A percentile compares a stretch with the other conserved stretches of the same genome.
These are phyloP conservation scores for Buphagus erythrorhynchus DNA, from an alignment of 2,797 vertebrate species.

Conservation along the genomic window DNA sequence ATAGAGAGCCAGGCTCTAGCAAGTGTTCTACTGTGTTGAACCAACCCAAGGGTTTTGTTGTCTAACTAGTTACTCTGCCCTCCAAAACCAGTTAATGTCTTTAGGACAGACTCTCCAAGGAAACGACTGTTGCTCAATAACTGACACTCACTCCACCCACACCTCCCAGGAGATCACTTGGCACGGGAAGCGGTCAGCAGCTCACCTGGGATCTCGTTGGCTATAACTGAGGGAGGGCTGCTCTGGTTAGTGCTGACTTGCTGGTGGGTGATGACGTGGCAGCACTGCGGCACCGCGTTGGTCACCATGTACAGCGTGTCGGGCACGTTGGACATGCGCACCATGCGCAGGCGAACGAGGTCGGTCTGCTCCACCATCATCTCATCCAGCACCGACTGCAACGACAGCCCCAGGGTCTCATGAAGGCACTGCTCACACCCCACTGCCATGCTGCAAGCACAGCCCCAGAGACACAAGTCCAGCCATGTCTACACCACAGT, in stretches of 20 bases:
- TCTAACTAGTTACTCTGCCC: background rate
- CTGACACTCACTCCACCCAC: background rate
- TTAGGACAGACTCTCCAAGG: fast-evolving
- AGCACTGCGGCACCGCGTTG: slow-evolving; percentile 95
- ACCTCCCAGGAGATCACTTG: fast-evolving
- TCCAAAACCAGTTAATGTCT: background rate
- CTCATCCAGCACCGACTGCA: slow-evolving; percentile 93
- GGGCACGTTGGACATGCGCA: slow-evolving; percentile 98
- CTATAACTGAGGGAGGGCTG: slow-evolving; percentile 93
- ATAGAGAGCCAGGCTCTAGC: background rate
- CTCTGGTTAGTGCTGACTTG: slow-evolving; percentile 87
- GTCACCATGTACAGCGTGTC: slow-evolving; percentile 99
- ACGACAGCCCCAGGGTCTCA: background rate
- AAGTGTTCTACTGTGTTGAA: background rate
- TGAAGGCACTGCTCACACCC: background rate
- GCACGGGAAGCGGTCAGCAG: fast-evolving
- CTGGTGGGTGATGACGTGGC: slow-evolving; percentile 96
- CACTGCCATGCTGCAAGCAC: background rate
- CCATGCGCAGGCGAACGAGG: slow-evolving; percentile 93
- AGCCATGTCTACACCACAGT: fast-evolving
- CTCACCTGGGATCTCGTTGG: slow-evolving; percentile 97
- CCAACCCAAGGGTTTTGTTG: background rate
- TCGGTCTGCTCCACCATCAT: slow-evolving; percentile 99
- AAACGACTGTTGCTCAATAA: fast-evolving
- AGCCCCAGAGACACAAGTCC: background rate